Conservation (phyloP, 2,888 invertebrate genomes). For the Drosophila anomalipes region DNA sequence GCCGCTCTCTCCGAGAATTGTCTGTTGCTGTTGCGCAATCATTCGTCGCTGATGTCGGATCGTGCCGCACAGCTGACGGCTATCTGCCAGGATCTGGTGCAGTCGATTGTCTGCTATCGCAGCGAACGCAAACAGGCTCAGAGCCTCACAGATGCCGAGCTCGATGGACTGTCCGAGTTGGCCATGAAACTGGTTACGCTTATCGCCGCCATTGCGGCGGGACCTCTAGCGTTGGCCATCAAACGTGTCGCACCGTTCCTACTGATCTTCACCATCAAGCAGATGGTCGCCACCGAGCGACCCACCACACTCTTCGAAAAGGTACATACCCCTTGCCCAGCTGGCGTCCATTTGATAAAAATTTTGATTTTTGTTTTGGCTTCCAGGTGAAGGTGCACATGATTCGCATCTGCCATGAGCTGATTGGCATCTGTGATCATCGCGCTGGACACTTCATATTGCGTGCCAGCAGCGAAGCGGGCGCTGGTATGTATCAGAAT, state of each 20-base stretch:
- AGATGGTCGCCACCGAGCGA: conserved; percentile 83
- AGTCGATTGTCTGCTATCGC: conserved; percentile 84
- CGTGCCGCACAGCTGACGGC: conserved; percentile 82
- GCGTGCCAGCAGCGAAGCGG: conserved; percentile 84
- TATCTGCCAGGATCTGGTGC: conserved; percentile 82
- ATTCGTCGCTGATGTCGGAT: conserved; percentile 77
- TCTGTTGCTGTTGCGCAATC: conserved; percentile 73
- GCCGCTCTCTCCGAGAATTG: conserved; percentile 74
- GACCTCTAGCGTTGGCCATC: conserved; percentile 72
- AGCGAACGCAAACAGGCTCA: conserved; percentile 79
- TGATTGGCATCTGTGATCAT: conserved; percentile 84
- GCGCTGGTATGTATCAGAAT: conserved; percentile 81
- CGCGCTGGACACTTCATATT: conserved; percentile 83
- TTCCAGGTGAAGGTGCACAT: conserved; percentile 84
- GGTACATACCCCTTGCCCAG: conserved; percentile 53
- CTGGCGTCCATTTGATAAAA: neutral
- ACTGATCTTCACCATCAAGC: conserved; percentile 80
- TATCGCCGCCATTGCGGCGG: conserved; percentile 73
- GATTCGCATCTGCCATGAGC: conserved; percentile 83
- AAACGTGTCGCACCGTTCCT: conserved; percentile 84
- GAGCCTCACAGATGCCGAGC: conserved; percentile 70
- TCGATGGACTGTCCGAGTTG: conserved; percentile 80
- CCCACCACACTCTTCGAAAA: conserved; percentile 84
- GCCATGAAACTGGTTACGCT: conserved; percentile 82
- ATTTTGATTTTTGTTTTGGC: neutral